A percentile compares a stretch with the other conserved stretches of the same genome.
phyloP scores from a whole-genome alignment of 2,888 invertebrate species.

The Homarus gammarus region DNA sequence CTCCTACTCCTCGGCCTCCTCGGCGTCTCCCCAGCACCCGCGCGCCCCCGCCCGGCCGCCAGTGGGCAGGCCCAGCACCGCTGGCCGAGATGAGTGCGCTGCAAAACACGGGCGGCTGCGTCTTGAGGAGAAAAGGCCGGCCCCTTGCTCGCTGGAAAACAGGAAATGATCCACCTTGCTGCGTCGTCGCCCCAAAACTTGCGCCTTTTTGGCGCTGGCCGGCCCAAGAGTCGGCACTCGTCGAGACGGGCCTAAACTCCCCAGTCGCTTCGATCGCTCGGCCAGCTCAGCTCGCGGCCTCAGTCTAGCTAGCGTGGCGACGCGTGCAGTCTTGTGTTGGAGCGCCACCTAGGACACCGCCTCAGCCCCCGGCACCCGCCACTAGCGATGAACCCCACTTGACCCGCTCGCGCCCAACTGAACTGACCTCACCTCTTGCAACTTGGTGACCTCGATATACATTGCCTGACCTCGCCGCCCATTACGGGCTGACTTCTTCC shows the following conservation, averaged over 20 bases:
- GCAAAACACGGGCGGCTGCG: constrained; percentile 73
- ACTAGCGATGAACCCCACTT: constrained; percentile 71
- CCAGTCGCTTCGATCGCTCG: constrained; percentile 74
- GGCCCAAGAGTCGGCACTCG: constrained; percentile 75
- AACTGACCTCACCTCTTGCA: constrained; percentile 71
- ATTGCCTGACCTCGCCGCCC: constrained; percentile 70
- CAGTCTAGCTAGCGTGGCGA: constrained; percentile 72
- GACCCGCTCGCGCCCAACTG: constrained; percentile 69
- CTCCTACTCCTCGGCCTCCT: constrained; percentile 65
- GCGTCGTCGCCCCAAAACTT: constrained; percentile 75
- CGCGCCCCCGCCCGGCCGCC: constrained; percentile 66
- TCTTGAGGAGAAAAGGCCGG: constrained; percentile 75
- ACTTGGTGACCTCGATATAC: constrained; percentile 68
- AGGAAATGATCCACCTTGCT: constrained; percentile 75
- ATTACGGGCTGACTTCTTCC: constrained; percentile 68
- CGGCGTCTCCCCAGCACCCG: constrained; percentile 61
- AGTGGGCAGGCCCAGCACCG: constrained; percentile 70
- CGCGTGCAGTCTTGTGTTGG: constrained; percentile 74
- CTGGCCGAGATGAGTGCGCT: constrained; percentile 70
- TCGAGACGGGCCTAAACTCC: constrained; percentile 74
- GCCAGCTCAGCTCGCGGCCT: constrained; percentile 75
- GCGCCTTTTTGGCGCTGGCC: constrained; percentile 74
- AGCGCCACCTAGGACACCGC: constrained; percentile 67
- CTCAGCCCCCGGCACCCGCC: constrained; percentile 69
- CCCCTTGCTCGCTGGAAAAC: constrained; percentile 74